Evolutionary conservation across 2,797 vertebrate genomes (phyloP), one percentile per base, ranked within the genome.

Genomic region (Gymnodraco acuticeps): DNA sequence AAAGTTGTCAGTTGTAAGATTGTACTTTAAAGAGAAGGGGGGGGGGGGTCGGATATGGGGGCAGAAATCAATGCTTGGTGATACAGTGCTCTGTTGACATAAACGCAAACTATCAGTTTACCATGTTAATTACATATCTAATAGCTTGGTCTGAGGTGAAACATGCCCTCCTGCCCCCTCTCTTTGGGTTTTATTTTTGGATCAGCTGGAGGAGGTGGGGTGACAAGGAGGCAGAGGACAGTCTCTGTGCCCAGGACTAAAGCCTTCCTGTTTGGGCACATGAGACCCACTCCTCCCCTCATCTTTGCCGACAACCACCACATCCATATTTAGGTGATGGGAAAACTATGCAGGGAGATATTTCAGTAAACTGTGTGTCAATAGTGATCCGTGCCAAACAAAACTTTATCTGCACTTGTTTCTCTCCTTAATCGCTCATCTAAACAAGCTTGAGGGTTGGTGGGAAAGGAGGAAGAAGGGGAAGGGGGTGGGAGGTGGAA

Each of bases 391-490:
- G 61, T 64, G 93, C 92, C 92, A 94, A 95, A 85, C 74, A 87
- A 93, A 94, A 94, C 89, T 91, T 84, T 87, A 91, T 93, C 94
- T 92, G 88, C 92, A 93, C 92, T 95, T 94, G 93, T 94, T 93
- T 92, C 93, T 90, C 83, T 75, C 80, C 90, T 89, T 93, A 93
- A 94, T 94, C 90, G 85, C 91, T 93, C 93, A 94, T 94, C 93
- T 94, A 94, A 94, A 93, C 92, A 93, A 94, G 91, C 92, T 92
- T 78, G 88, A 88, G 88, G 87, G 87, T 84, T 86, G 85, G 87
- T 86, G 89, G 86, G 91, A 92, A 85, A 87, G 76, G 80, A 86
- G 84, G 82, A 89, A 92, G 81, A 87, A 85, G 85, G 83, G 86
- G 64, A 80, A 80, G 63, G 74, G 82, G 73, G 75, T 14, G 63